phyloP scores from a whole-genome alignment of 2,113 vertebrate species.

The Parotia lawesii region DNA sequence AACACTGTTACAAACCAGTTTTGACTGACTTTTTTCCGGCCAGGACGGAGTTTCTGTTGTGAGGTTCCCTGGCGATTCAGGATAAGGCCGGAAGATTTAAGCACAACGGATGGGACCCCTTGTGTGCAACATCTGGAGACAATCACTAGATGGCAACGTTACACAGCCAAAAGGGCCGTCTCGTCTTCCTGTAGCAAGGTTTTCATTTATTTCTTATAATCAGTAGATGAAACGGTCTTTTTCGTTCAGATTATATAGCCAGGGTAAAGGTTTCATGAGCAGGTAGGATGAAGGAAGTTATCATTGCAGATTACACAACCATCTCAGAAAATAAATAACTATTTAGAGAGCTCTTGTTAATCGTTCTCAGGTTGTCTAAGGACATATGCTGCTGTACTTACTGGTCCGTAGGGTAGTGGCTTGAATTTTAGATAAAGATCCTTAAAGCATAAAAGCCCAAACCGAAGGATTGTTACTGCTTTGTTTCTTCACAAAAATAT shows the following conservation, averaged over 20 bases:
- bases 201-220: neutral
- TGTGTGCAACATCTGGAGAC: neutral
- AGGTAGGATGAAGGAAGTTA: neutral
- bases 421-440: neutral
- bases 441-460: neutral
- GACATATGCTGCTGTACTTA: neutral
- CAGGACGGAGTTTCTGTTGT: accelerated
- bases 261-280: neutral
- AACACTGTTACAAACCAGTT: neutral
- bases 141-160: constrained; percentile 71
- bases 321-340: constrained; percentile 7
- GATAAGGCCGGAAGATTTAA: neutral
- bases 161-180: neutral
- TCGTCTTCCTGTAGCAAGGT: neutral
- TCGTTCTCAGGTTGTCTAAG: neutral
- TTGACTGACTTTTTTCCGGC: neutral
- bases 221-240: neutral
- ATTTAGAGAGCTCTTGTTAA: neutral
- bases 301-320: neutral
- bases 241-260: neutral
- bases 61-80: neutral
- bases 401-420: neutral
- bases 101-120: too few relatives aligned
- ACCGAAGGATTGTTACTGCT: neutral
- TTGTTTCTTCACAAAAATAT: neutral